phyloP scores from a whole-genome alignment of 2,113 vertebrate genomes.

The Myxocyprinus asiaticus region DNA sequence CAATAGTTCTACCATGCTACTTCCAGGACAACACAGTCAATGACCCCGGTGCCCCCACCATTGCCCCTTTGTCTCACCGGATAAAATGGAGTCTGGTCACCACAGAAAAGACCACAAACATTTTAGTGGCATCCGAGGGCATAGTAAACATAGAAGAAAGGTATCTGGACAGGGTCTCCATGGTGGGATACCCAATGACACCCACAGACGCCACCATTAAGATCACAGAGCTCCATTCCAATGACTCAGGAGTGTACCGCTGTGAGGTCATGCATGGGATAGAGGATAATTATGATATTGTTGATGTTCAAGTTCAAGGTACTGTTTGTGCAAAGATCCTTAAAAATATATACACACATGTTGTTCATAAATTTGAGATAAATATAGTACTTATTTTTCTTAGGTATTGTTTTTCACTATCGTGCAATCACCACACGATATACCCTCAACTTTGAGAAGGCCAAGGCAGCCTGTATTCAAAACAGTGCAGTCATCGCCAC shows the following conservation, averaged over 20 bases:
- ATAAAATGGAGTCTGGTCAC: constrained; percentile 94
- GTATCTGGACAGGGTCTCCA: constrained; percentile 80
- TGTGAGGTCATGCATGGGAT: constrained; percentile 91
- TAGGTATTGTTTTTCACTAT: constrained; percentile 95
- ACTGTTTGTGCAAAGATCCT: background rate
- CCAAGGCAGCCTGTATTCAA: constrained; percentile 85
- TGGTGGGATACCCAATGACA: constrained; percentile 83
- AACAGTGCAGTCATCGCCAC: constrained; percentile 90
- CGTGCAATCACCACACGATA: constrained; percentile 91
- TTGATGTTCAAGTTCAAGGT: constrained; percentile 91
- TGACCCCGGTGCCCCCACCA: constrained; percentile 81
- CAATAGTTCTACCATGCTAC: constrained; percentile 86
- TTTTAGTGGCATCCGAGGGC: constrained; percentile 86
- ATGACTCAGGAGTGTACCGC: constrained; percentile 87
- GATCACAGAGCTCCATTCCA: constrained; percentile 81
- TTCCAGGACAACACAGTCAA: constrained; percentile 84
- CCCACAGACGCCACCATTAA: constrained; percentile 83
- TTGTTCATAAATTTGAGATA: too few species aligned
- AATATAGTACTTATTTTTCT: background rate
- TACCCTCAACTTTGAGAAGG: constrained; percentile 87
- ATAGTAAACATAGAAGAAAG: constrained; percentile 71
- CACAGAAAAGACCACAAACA: constrained; percentile 76
- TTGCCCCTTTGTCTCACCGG: constrained; percentile 79
- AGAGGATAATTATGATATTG: constrained; percentile 80
- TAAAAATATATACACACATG: too few species aligned